Evolutionary conservation across 2,888 invertebrate species (phyloP), one percentile per base, ranked within the genome.

Genomic region (Scotopteryx bipunctaria): DNA sequence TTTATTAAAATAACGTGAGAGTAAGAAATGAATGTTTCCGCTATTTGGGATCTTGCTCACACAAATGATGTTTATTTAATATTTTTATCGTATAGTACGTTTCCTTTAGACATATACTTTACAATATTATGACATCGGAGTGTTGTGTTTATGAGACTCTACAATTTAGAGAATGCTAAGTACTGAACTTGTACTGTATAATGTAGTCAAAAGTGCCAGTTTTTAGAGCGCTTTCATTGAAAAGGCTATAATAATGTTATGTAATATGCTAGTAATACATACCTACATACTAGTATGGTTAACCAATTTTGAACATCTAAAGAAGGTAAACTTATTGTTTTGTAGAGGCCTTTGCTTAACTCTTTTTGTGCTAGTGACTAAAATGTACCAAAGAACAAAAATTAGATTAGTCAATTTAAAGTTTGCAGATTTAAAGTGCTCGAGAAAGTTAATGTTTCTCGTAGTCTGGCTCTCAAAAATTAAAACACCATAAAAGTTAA

Each of bases 1-100:
- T 76, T 69, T 70, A 73, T 73, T 63, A 58, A 59, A 56, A 55
- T 64, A 48, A 50, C 59, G 50, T 31, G 54, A 52, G 61, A 69
- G 55, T 52, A 57, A 51, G 55, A 54, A 60, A 69, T 61, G 43
- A 64, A 60, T 61, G 54, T 66, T 64, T 63, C 63, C 61, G 59
- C 53, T 64, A 62, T 63, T 61, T 59, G 49, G 57, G 48, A 50
- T 59, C 42, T 47, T 11, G 37, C 43, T 50, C 43, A 47, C 46
- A 54, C 46, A 45, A 56, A 23, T 33, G 13, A 38, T 19, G 14
- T 49, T 52, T 35, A 46, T 40, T 17, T 36, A 36, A 16, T 41
- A 38, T 35, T 37, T 21, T n/a, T 15, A 21, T 40, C 8, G 16
- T 33, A 23, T 25, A n/a, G n/a, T n/a, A n/a, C n/a, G 8, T 17